Conservation (phyloP, 2,113 vertebrate genomes). For the Chiloscyllium plagiosum region DNA sequence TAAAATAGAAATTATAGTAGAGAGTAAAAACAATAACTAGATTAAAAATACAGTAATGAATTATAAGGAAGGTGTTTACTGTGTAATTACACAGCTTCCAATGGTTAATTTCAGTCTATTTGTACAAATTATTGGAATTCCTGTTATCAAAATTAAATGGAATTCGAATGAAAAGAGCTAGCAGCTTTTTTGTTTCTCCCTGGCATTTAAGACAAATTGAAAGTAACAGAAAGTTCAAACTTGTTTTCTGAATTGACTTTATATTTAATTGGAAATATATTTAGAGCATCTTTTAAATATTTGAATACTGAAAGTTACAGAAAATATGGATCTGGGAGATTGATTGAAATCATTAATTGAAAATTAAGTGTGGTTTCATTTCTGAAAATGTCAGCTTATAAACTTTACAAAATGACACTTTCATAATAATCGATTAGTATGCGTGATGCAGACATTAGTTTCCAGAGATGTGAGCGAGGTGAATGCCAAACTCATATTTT, state of each 20-base stretch:
- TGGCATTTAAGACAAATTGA: background rate
- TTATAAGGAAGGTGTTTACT: background rate
- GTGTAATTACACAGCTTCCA: slow-evolving; percentile 4
- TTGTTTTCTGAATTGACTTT: background rate
- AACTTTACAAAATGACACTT: background rate
- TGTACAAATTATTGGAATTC: background rate
- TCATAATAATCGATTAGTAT: background rate
- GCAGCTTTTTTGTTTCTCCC: background rate
- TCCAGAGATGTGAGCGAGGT: background rate
- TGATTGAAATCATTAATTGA: background rate
- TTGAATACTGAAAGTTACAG: background rate
- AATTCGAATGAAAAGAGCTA: background rate
- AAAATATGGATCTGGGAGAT: background rate
- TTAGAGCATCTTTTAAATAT: background rate
- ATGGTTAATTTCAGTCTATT: background rate
- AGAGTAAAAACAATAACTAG: background rate
- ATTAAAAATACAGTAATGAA: background rate
- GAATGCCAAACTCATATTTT: background rate
- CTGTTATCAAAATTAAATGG: background rate
- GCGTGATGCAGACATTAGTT: background rate
- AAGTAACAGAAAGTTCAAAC: background rate
- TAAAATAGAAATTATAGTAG: background rate
- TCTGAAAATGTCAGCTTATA: background rate
- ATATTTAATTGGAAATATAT: background rate
- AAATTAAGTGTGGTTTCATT: background rate